Percentiles rank a stretch among this genome's conserved stretches.
These are phyloP conservation scores for Patagioenas fasciata DNA, from an alignment of 2,113 vertebrate species.

Conservation along the genomic window DNA sequence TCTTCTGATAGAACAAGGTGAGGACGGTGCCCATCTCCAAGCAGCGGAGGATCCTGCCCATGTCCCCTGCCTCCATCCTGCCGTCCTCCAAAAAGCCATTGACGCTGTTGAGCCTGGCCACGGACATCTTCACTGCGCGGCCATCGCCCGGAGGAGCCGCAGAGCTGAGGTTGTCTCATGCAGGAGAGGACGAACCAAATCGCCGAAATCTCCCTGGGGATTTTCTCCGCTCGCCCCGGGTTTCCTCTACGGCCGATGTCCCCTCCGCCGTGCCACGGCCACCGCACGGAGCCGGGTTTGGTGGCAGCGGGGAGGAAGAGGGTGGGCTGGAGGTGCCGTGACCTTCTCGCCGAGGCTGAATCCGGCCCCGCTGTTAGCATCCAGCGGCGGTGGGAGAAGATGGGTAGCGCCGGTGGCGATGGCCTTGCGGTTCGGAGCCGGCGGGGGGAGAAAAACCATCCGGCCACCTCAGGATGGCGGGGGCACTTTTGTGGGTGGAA, in stretches of 20 bases:
- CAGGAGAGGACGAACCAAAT: not conserved
- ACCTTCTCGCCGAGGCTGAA: slow-evolving; percentile 1
- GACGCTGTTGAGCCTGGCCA: slow-evolving; percentile 77
- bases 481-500: not conserved
- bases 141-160: slow-evolving; percentile 40
- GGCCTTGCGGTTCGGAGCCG: not conserved
- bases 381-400: not conserved
- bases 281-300: not conserved
- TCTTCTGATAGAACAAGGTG: slow-evolving; percentile 88
- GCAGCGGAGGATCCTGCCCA: slow-evolving; percentile 78
- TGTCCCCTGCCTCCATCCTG: slow-evolving; percentile 69
- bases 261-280: not conserved
- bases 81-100: slow-evolving; percentile 81
- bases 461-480: not conserved
- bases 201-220: not conserved
- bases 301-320: not conserved
- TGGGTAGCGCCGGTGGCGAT: not conserved
- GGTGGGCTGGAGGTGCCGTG: not conserved
- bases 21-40: slow-evolving; percentile 84
- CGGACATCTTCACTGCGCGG: slow-evolving; percentile 80
- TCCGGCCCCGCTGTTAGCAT: not conserved
- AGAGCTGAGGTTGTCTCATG: slow-evolving; percentile 20
- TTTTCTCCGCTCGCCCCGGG: not conserved
- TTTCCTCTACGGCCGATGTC: not conserved
- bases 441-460: not conserved